These are phyloP conservation scores for Harpagoxenus sublaevis DNA, from an alignment of 2,888 invertebrate species.

Conservation along the genomic window DNA sequence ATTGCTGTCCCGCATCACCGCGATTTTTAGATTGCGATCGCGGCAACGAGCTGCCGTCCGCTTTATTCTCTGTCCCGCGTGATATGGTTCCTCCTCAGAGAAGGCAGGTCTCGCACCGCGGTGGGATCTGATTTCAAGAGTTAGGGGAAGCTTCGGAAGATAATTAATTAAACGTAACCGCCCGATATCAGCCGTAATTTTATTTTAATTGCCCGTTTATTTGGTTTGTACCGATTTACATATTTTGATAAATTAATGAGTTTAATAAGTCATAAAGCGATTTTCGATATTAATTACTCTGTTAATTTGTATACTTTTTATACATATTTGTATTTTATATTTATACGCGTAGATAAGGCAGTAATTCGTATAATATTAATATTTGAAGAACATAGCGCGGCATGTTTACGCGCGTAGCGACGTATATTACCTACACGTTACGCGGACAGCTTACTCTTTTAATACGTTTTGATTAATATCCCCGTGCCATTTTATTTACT, in stretches of 20 bases:
- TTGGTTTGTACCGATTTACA: neutral
- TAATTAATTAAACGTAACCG: constrained; percentile 7
- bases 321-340: constrained; percentile 6
- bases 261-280: constrained; percentile 11
- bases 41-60: constrained; percentile 19
- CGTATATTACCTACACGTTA: constrained; percentile 24
- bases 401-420: neutral
- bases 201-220: constrained; percentile 4
- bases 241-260: neutral
- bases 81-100: neutral
- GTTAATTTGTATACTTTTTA: neutral
- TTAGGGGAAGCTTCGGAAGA: neutral
- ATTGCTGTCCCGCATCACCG: constrained; percentile 21
- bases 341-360: constrained; percentile 16
- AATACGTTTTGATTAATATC: constrained; percentile 50
- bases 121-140: neutral
- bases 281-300: constrained; percentile 13
- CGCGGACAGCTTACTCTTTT: constrained; percentile 36
- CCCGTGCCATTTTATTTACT: constrained; percentile 48
- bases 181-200: neutral
- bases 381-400: constrained; percentile 11
- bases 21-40: constrained; percentile 60
- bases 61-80: constrained; percentile 10
- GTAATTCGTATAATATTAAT: constrained; percentile 38
- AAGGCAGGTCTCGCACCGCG: neutral